phyloP scores from a whole-genome alignment of 2,888 invertebrate species.

The Melinaea marsaeus region DNA sequence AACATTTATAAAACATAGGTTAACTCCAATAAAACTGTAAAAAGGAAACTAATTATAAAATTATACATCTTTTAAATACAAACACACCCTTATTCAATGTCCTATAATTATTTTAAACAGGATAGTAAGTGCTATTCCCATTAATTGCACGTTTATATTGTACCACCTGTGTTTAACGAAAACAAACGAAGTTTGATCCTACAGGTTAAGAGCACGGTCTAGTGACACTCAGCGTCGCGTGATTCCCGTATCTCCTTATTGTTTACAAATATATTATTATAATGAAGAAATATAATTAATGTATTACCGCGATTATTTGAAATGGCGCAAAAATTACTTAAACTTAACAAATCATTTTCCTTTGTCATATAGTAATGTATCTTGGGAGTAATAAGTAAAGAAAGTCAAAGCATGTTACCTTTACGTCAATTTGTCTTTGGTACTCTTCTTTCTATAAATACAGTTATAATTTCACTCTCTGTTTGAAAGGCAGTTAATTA shows the following conservation, averaged over 20 bases:
- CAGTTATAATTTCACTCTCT: too few species aligned
- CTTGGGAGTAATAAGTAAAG: too few species aligned
- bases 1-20: background rate
- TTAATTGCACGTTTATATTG: slow-evolving; percentile 50
- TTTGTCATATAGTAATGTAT: too few species aligned
- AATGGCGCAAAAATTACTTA: too few species aligned
- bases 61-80: background rate
- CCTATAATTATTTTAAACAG: slow-evolving; percentile 2
- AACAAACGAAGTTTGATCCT: slow-evolving; percentile 39
- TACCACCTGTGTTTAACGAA: slow-evolving; percentile 41
- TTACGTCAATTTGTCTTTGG: too few species aligned
- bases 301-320: slow-evolving; percentile 31
- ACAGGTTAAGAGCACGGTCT: slow-evolving; percentile 44
- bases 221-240: slow-evolving; percentile 62
- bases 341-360: too few species aligned
- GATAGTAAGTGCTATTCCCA: slow-evolving; percentile 26
- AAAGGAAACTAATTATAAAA: background rate
- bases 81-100: too few species aligned
- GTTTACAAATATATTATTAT: slow-evolving; percentile 63
- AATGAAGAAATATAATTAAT: slow-evolving; percentile 61
- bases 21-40: too few species aligned
- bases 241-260: slow-evolving; percentile 60
- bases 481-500: too few species aligned
- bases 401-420: too few species aligned
- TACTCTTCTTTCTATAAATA: too few species aligned